Conservation (phyloP, 2,888 invertebrate species). For the Leptopilina myrica region DNA sequence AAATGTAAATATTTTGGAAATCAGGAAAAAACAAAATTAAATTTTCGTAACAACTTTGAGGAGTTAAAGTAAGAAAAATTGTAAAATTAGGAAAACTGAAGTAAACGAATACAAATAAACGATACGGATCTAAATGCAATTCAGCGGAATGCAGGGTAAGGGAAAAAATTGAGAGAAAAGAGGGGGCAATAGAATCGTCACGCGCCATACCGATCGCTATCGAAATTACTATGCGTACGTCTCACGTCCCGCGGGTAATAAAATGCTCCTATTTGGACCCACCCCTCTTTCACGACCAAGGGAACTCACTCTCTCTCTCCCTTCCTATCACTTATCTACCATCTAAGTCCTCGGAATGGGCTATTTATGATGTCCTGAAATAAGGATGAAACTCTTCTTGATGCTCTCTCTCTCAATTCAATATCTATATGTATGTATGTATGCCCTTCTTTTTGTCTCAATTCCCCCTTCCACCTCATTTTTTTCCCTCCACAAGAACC, state of each 20-base stretch:
- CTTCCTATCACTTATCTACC: conserved; percentile 62
- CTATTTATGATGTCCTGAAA: conserved; percentile 66
- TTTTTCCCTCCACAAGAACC: too few species aligned
- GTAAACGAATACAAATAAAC: too few species aligned
- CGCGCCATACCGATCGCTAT: conserved; percentile 47
- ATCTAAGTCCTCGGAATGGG: conserved; percentile 68
- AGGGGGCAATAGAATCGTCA: conserved; percentile 41
- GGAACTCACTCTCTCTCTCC: conserved; percentile 48
- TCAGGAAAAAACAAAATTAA: too few species aligned
- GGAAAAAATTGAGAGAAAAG: conserved; percentile 43
- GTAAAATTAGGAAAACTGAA: too few species aligned
- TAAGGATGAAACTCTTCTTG: conserved; percentile 45
- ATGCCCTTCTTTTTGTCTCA: not conserved
- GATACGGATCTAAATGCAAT: too few species aligned
- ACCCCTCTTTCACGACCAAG: conserved; percentile 12
- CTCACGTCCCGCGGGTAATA: conserved; percentile 49
- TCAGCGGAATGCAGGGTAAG: not conserved
- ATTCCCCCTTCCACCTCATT: not conserved
- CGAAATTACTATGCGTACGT: conserved; percentile 44
- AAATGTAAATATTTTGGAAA: too few species aligned
- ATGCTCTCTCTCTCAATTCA: not conserved
- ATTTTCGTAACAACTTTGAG: too few species aligned
- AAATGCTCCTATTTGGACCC: conserved; percentile 44
- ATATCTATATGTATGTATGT: not conserved
- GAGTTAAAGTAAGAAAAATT: too few species aligned